Base-by-base conservation (phyloP, 1,140 invertebrate genomes). In the Neodiprion fabricii region DNA sequence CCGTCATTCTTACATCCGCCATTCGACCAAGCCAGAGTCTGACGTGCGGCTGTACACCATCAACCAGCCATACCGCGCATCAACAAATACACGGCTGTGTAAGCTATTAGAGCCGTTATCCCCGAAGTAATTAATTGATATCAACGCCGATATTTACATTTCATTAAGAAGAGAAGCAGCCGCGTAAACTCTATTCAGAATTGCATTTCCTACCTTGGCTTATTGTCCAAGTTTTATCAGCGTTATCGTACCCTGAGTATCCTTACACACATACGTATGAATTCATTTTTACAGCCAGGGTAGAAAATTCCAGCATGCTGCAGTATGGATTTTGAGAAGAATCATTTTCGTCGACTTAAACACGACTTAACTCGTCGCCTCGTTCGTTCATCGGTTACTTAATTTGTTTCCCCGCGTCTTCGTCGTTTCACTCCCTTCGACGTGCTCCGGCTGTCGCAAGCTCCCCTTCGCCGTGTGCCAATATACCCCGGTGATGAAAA, bases 401-500 rank as follows among this genome's bases (percentile, higher is more conserved):
- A 40, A 40, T 40, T 40, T 40, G 2, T 40, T 3, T 40, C 5
- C 28, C 28, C 5, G 28, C 5, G 2, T 40, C 28, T 40, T 40
- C 28, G 28, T 40, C 28, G 5, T 40, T 40, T 40, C 28, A 40
- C 5, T 40, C 28, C 28, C 28, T 40, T 40, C 28, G 1, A 40
- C 28, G 28, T 40, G 28, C 28, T 40, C 5, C 28, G 28, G 5
- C 5, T 1, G 28, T 40, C 28, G 5, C 28, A 40, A 40, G 5
- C 1, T 5, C 28, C 28, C 28, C 28, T 40, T 40, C 28, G 5
- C 28, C 17, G 17, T 40, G 1, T 40, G 28, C 28, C 28, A 40
- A 40, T 40, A 40, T 40, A 73, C 67, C 53, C 67, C 50, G 61
- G 73, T 72, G 53, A 72, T 68, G 72, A 79, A 77, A 79, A 75